Percentiles rank a stretch among this genome's conserved stretches.
Evolutionary conservation across 2,113 vertebrate genomes (phyloP).

Genomic region (Heterochromis multidens): DNA sequence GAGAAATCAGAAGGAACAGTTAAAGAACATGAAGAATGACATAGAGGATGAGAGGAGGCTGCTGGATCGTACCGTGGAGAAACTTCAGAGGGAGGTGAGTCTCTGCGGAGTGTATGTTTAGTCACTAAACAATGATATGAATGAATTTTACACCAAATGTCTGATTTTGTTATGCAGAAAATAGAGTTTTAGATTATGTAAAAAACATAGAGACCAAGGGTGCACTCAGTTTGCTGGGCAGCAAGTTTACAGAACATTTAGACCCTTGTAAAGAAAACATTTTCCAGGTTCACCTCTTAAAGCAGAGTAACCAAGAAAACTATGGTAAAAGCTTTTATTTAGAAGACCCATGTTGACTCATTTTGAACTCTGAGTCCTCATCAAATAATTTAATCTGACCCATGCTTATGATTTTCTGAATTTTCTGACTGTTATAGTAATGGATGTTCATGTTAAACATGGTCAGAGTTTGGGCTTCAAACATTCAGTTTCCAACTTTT

Average conservation of each 20-base stretch:
- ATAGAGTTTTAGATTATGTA: neutral
- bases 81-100: conserved; percentile 89
- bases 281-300: neutral
- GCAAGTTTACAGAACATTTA: no score
- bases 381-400: neutral
- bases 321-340: neutral
- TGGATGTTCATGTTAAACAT: no score
- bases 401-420: no score
- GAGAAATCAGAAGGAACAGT: conserved; percentile 85
- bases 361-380: neutral
- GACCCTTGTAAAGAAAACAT: neutral
- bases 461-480: neutral
- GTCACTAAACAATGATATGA: neutral
- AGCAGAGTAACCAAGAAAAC: neutral
- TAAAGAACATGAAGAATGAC: conserved; percentile 85
- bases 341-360: neutral
- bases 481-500: no score
- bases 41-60: conserved; percentile 86
- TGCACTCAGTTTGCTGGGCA: neutral
- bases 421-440: no score
- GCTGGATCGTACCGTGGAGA: conserved; percentile 87
- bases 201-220: neutral
- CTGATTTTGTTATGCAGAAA: neutral
- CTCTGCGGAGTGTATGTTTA: neutral
- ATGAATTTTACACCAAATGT: neutral